These are phyloP conservation scores for Protomyctophum bolini DNA, from an alignment of 2,113 vertebrate genomes.

Conservation along the genomic window DNA sequence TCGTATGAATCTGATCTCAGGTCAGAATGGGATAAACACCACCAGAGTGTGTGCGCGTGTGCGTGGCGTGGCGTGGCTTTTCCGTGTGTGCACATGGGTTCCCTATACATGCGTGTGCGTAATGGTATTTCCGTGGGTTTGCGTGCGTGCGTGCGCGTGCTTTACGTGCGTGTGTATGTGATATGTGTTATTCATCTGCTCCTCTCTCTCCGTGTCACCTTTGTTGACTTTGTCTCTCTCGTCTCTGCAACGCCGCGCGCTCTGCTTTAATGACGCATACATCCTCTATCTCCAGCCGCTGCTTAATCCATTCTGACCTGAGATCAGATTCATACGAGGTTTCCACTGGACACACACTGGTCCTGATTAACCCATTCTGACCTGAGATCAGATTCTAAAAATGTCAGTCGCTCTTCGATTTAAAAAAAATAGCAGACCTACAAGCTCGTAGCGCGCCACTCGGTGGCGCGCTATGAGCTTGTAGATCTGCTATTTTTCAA, in stretches of 20 bases:
- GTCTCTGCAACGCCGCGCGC: conserved; percentile 46
- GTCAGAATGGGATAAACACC: no score
- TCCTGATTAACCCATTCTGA: no score
- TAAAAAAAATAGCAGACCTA: no score
- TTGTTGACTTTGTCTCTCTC: conserved; percentile 75
- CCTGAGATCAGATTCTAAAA: no score
- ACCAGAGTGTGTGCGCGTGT: conserved; percentile 10
- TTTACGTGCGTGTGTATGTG: conserved; percentile 33
- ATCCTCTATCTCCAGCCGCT: conserved; percentile 75
- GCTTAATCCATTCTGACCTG: no score
- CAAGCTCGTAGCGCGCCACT: no score
- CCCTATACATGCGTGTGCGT: neutral
- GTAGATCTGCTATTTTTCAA: no score
- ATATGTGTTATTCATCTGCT: conserved; percentile 39
- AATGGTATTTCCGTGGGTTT: conserved; percentile 15
- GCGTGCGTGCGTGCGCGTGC: conserved; percentile 1
- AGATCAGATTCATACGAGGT: no score
- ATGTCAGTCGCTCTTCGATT: no score
- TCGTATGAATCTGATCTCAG: no score
- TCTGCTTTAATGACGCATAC: conserved; percentile 78
- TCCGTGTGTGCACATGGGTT: conserved; percentile 1
- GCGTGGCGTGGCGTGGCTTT: neutral
- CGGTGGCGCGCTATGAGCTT: no score
- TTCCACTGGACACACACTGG: no score
- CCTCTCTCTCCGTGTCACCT: conserved; percentile 66